A percentile compares a stretch with the other conserved stretches of the same genome.
Conservation (phyloP, 2,888 invertebrate genomes). For the Tromatobia lineatoria region DNA sequence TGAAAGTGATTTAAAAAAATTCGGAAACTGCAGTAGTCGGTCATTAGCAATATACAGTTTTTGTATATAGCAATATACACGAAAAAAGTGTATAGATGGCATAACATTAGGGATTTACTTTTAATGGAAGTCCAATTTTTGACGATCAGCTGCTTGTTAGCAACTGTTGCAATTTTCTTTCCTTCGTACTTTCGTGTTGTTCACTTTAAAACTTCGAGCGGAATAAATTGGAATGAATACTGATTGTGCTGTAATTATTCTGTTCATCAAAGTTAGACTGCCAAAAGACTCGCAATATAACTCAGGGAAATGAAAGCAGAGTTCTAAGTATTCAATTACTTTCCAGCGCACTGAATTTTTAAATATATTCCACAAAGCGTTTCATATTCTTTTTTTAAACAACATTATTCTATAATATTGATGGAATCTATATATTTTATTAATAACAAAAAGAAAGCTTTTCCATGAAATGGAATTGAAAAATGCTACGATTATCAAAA, state of each 20-base stretch:
- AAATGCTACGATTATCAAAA: too few relatives aligned
- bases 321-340: neutral
- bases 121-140: neutral
- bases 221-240: neutral
- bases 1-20: slow-evolving; percentile 3
- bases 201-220: neutral
- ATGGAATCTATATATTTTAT: too few relatives aligned
- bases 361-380: too few relatives aligned
- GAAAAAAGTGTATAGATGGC: neutral
- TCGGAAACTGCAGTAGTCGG: neutral
- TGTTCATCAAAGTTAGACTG: neutral
- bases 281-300: neutral
- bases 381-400: too few relatives aligned
- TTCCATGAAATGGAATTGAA: too few relatives aligned
- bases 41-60: slow-evolving; percentile 15
- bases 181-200: neutral
- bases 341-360: too few relatives aligned
- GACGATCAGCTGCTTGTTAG: neutral
- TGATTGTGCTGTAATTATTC: neutral
- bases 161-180: slow-evolving; percentile 4
- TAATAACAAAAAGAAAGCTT: too few relatives aligned
- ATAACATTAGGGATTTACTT: neutral
- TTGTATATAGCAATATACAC: neutral
- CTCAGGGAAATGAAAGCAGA: too few relatives aligned
- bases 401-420: too few relatives aligned